Percentiles rank a stretch among this genome's conserved stretches.
Conservation (phyloP, 2,888 invertebrate genomes). For the Leuctra nigra region DNA sequence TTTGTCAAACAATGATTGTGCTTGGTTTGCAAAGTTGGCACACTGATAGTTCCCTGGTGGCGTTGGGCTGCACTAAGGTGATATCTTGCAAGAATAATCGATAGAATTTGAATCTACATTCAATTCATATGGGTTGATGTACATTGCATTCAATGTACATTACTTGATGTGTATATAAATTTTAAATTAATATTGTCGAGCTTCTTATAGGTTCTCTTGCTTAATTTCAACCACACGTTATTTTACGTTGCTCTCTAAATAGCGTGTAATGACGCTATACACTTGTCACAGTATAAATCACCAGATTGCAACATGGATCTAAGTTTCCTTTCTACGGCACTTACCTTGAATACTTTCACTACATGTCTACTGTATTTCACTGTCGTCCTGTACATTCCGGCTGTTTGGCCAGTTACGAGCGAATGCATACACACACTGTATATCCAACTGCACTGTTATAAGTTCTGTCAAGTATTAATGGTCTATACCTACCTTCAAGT, state of each 20-base stretch:
- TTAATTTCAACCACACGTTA: slow-evolving; percentile 36
- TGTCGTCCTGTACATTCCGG: slow-evolving; percentile 27
- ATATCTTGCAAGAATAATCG: slow-evolving; percentile 10
- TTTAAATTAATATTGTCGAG: slow-evolving; percentile 31
- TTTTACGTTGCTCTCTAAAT: slow-evolving; percentile 36
- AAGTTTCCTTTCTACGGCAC: slow-evolving; percentile 59
- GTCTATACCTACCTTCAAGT: slow-evolving; percentile 14
- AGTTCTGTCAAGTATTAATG: slow-evolving; percentile 19
- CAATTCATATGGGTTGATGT: too few relatives aligned
- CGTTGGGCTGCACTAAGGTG: slow-evolving; percentile 22
- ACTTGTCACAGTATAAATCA: slow-evolving; percentile 30
- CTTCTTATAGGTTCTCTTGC: slow-evolving; percentile 39
- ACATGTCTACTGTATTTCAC: slow-evolving; percentile 28
- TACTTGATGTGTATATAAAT: slow-evolving; percentile 23
- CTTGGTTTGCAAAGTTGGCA: too few relatives aligned
- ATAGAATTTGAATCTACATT: slow-evolving; percentile 21
- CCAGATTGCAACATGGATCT: slow-evolving; percentile 36
- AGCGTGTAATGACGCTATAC: slow-evolving; percentile 4
- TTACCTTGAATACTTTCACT: slow-evolving; percentile 36
- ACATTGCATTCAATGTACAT: slow-evolving; percentile 3
- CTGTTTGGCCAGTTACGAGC: slow-evolving; percentile 21
- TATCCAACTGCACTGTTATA: slow-evolving; percentile 29
- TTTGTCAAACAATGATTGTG: too few relatives aligned
- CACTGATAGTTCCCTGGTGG: slow-evolving; percentile 19
- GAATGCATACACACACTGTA: slow-evolving; percentile 30